Evolutionary conservation across 2,797 vertebrate genomes (phyloP), one percentile per base, ranked within the genome.

Genomic region (Cichlasoma orientale): DNA sequence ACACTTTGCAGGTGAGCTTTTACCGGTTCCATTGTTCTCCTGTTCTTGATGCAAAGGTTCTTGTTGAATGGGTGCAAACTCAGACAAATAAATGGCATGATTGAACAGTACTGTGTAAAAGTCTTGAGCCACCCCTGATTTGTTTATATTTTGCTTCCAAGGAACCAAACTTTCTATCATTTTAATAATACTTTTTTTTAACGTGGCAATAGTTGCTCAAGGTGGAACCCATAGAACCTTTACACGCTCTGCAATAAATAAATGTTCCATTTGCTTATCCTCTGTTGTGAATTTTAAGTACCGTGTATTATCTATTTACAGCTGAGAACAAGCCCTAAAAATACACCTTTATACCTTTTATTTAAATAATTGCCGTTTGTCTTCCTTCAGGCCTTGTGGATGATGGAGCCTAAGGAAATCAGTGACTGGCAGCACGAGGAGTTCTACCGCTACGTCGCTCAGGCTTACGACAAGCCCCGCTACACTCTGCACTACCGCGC

Each of bases 351-450:
- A 44, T 12, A 14, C 11, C 1, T 27, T 21, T 38, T 38, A 3
- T 61, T 12, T 19, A 53, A 38, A 13, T 19, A 13, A 52, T 53
- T 12, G 4, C 23, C 56, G 23, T 61, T 29, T 72, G 53, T 7
- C 21, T 12, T 55, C 8, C 23, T 4, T 5, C 89, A 99, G 98
- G 98, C 98, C 1, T 87, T 99, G 87, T 99, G 98, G 98, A 96
- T 96, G 96, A 96, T 98, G 96, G 97, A 99, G 23, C 96, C 98
- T 2, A 99, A 97, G 85, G 97, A 97, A 7, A 96, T 99, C 1
- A 82, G 96, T 0, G 96, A 98, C 72, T 96, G 95, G 96, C 98
- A 99, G 94, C 97, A 99, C 0, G 97, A 98, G 83, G 98, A 99
- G 82, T 99, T 99, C 87, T 99, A 99, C 93, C 97, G 96, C 23